Evolutionary conservation across 2,888 invertebrate genomes (phyloP), one percentile per base, ranked within the genome.

Genomic region (Brenthis daphne): DNA sequence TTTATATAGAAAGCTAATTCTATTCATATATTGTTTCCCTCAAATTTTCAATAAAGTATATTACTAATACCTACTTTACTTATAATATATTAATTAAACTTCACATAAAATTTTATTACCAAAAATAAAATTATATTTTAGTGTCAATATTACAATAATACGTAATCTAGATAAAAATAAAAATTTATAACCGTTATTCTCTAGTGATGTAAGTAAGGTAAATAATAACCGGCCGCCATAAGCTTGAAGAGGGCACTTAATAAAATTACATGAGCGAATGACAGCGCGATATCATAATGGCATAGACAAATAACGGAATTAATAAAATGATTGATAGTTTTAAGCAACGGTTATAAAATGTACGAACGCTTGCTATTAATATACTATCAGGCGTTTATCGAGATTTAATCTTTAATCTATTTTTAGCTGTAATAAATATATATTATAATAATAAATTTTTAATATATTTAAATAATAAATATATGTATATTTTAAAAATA

Each of bases 301-400:
- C 82, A 85, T 87, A 87, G 85, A 87, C 88, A 88, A 88, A 88
- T 89, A 88, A 87, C 82, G 79, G 83, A 87, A 87, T 88, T 88
- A 88, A 86, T 77, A 78, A 83, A 82, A 84, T 89, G 89, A 89
- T 89, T 87, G 88, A 89, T 89, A 85, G 87, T 84, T 80, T 73
- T 75, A 80, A 70, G 63, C 77, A 79, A 71, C 64, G 66, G 73
- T 70, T 74, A 67, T 65, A 67, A 65, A 71, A 58, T 55, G 64
- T 47, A 79, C 80, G 79, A 74, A 77, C 73, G 77, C 5, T 65
- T 47, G 24, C 64, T 66, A 60, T 66, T 66, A 50, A 68, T 68
- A 64, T 54, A 51, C 57, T 48, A 66, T 65, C 55, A 48, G 54
- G 64, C 51, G 55, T 66, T 68, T 66, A 60, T 64, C 24, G 57